Evolutionary conservation across 2,113 vertebrate genomes (phyloP).

Genomic region (rabbit (Oryctolagus cuniculus)): mOryCun1.1 NC_091440.1:62353001-62353500

Average conservation of each 20-base stretch:
- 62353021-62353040: not conserved
- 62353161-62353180: not conserved
- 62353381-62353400: not conserved
- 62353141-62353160: not conserved
- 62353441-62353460: too few species aligned
- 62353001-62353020: not conserved
- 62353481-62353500: not conserved
- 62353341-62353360: not conserved
- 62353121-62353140: not conserved
- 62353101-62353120: not conserved
- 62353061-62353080: too few species aligned
- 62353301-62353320: not conserved
- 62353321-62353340: not conserved
- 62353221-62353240: not conserved
- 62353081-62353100: too few species aligned
- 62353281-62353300: not conserved
- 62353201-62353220: not conserved
- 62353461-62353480: not conserved
- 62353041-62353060: not conserved
- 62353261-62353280: not conserved
- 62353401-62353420: not conserved
- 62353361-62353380: not conserved
- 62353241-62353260: not conserved
- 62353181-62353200: not conserved
- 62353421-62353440: not conserved